Evolutionary conservation across 2,888 invertebrate species (phyloP), one percentile per base, ranked within the genome.

Genomic region (Pollenia angustigena): DNA sequence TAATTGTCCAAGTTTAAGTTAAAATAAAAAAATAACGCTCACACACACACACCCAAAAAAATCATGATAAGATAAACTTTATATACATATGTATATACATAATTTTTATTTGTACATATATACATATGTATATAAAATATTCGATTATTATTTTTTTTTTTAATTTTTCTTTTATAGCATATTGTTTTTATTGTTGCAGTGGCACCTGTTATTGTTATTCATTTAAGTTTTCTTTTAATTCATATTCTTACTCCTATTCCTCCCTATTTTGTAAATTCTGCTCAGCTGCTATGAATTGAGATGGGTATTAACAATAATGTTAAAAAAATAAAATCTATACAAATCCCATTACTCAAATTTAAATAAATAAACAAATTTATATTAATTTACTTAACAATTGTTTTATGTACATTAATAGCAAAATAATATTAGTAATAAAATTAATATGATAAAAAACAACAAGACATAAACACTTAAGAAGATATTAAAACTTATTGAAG

Each of bases 11-110:
- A 86, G 71, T 68, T 66, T 64, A 71, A 74, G 46, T 62, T 11
- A 69, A 62, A n/a, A n/a, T n/a, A n/a, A n/a, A n/a, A 68, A 52
- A 56, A 58, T 40, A 46, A 14, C 10, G 42, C 14, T 58, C 48
- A 62, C 42, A 46, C 56, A 46, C 56, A 52, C 52, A 62, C 44
- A 74, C 23, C 40, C 12, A 50, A 16, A 69, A 56, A 74, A 74
- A 82, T 72, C 40, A 23, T 87, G 89, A 89, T 89, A 89, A 89
- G 89, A 89, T 89, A 89, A 89, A 88, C 54, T 48, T 69, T 82
- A 76, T 66, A 75, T 60, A 66, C 11, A 12, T 46, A 18, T n/a
- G n/a, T n/a, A n/a, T 32, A 12, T 46, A 64, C 42, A 9, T 48
- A 50, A 18, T n/a, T 18, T 4, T 12, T 42, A 50, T 12, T 12